These are phyloP conservation scores for Lucilia cuprina DNA, from an alignment of 1,140 invertebrate species.

Conservation along the genomic window DNA sequence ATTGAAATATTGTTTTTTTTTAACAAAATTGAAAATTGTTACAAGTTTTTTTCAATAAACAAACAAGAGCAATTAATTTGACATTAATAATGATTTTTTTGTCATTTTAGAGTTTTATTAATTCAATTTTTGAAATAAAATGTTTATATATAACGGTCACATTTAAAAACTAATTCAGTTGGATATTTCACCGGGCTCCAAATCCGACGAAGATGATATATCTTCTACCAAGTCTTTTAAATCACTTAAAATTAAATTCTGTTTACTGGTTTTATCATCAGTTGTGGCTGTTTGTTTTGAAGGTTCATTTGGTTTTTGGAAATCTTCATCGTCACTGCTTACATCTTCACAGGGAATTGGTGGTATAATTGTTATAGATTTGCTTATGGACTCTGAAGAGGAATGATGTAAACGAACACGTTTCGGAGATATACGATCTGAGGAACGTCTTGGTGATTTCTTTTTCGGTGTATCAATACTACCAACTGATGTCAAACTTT, in stretches of 20 bases:
- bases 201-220: constrained; percentile 40
- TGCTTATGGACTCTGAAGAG: not conserved
- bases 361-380: not conserved
- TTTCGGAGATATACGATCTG: not conserved
- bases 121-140: not conserved
- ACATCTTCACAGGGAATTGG: constrained; percentile 35
- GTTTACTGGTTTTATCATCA: not conserved
- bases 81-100: not conserved
- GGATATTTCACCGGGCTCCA: constrained; percentile 41
- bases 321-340: constrained; percentile 40
- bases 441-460: not conserved
- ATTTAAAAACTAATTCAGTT: not conserved
- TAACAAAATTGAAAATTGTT: not conserved
- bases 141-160: not conserved
- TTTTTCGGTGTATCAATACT: not conserved
- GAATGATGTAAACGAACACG: not conserved
- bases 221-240: constrained; percentile 43
- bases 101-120: not conserved
- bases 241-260: constrained; percentile 26
- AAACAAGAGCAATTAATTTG: not conserved
- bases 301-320: not conserved
- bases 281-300: not conserved
- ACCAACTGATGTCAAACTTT: not conserved
- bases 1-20: not conserved
- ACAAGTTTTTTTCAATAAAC: not conserved